phyloP scores from a whole-genome alignment of 1,140 invertebrate genomes.

The Vanessa atalanta region DNA sequence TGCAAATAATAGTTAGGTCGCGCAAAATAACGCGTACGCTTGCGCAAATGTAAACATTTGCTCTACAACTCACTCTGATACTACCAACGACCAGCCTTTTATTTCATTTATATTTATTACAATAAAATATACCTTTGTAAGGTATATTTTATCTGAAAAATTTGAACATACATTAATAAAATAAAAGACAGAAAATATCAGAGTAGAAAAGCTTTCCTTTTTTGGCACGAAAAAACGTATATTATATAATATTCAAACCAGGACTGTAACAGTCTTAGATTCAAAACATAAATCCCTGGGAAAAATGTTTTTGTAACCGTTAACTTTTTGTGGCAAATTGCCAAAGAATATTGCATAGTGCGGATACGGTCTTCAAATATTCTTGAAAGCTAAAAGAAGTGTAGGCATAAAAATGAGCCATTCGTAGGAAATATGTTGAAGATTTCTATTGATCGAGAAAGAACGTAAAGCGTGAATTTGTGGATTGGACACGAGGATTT shows the following conservation, averaged over 20 bases:
- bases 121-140: too few relatives aligned
- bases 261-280: background rate
- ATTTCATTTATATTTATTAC: too few relatives aligned
- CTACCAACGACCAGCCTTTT: too few relatives aligned
- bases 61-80: too few relatives aligned
- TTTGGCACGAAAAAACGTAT: background rate
- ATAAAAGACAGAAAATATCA: background rate
- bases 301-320: background rate
- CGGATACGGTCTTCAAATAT: background rate
- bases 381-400: too few relatives aligned
- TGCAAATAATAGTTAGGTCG: too few relatives aligned
- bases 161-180: background rate
- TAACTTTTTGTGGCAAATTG: background rate
- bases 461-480: too few relatives aligned
- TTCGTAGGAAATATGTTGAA: background rate
- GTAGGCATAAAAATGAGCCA: background rate
- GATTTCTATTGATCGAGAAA: too few relatives aligned
- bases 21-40: too few relatives aligned
- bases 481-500: too few relatives aligned
- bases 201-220: background rate
- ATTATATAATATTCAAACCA: background rate
- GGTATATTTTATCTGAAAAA: background rate
- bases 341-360: background rate
- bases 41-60: too few relatives aligned
- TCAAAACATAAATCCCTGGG: constrained; percentile 4